These are phyloP conservation scores for Crocallis elinguaria DNA, from an alignment of 2,888 invertebrate genomes.

Conservation along the genomic window DNA sequence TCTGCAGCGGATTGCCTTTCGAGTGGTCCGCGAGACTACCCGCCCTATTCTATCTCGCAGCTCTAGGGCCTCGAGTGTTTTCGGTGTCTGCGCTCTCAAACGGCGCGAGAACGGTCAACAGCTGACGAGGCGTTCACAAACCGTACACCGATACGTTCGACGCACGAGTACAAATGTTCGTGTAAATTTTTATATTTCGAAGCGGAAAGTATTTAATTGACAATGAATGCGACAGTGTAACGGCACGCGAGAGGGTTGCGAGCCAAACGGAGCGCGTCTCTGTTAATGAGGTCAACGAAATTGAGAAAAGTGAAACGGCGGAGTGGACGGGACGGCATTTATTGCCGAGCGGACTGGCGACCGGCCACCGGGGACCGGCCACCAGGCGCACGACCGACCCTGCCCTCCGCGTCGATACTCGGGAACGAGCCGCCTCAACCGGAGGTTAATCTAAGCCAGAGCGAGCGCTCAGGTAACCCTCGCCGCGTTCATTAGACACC, in stretches of 20 bases:
- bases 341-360: conserved; percentile 53
- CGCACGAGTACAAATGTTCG: conserved; percentile 28
- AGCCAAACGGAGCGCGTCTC: conserved; percentile 66
- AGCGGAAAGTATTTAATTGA: conserved; percentile 69
- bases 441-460: conserved; percentile 22
- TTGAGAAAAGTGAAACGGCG: conserved; percentile 77
- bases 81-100: conserved; percentile 48
- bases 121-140: conserved; percentile 9
- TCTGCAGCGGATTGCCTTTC: conserved; percentile 58
- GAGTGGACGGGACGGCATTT: conserved; percentile 64
- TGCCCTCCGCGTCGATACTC: conserved; percentile 27
- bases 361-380: too few relatives aligned
- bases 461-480: conserved; percentile 30
- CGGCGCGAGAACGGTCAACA: conserved; percentile 32
- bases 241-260: conserved; percentile 62
- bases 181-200: conserved; percentile 51
- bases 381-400: too few relatives aligned
- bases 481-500: conserved; percentile 43
- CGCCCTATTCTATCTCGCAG: conserved; percentile 24
- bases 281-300: conserved; percentile 77
- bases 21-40: conserved; percentile 45
- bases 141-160: conserved; percentile 20
- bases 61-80: conserved; percentile 46
- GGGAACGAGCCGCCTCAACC: conserved; percentile 32
- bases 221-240: conserved; percentile 69